Evolutionary conservation across 1,140 invertebrate genomes (phyloP).

Genomic region (Cotesia glomerata): DNA sequence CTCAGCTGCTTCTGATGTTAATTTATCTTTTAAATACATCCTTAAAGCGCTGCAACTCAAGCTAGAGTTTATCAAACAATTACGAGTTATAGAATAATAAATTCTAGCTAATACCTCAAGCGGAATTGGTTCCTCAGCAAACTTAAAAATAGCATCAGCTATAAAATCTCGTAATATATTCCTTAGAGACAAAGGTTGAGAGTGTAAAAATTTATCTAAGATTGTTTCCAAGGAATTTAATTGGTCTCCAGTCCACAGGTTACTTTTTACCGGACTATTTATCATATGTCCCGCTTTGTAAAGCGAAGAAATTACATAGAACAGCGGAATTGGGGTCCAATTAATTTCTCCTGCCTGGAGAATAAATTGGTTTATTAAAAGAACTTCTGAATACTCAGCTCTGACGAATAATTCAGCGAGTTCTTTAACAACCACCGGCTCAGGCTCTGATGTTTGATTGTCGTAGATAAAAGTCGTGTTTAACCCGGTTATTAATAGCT

Average conservation of each 20-base stretch:
- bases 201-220: slow-evolving; percentile 38
- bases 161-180: slow-evolving; percentile 41
- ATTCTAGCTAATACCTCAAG: neutral
- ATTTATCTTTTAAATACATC: too few relatives aligned
- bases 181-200: slow-evolving; percentile 39
- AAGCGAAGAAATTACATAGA: slow-evolving; percentile 45
- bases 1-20: too few relatives aligned
- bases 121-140: neutral
- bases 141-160: slow-evolving; percentile 33
- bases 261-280: slow-evolving; percentile 3
- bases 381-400: slow-evolving; percentile 19
- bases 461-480: slow-evolving; percentile 54
- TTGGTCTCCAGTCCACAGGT: slow-evolving; percentile 31
- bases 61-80: too few relatives aligned
- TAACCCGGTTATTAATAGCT: slow-evolving; percentile 39
- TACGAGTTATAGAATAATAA: too few relatives aligned
- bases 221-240: slow-evolving; percentile 21
- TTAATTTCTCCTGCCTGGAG: slow-evolving; percentile 29
- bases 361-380: slow-evolving; percentile 38
- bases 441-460: slow-evolving; percentile 21
- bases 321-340: slow-evolving; percentile 55
- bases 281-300: slow-evolving; percentile 4
- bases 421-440: slow-evolving; percentile 41
- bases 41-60: too few relatives aligned
- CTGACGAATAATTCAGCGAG: slow-evolving; percentile 38